Evolutionary conservation across 2,113 vertebrate genomes (phyloP), one percentile per base, ranked within the genome.

Genomic region (Glaucidium brasilianum): DNA sequence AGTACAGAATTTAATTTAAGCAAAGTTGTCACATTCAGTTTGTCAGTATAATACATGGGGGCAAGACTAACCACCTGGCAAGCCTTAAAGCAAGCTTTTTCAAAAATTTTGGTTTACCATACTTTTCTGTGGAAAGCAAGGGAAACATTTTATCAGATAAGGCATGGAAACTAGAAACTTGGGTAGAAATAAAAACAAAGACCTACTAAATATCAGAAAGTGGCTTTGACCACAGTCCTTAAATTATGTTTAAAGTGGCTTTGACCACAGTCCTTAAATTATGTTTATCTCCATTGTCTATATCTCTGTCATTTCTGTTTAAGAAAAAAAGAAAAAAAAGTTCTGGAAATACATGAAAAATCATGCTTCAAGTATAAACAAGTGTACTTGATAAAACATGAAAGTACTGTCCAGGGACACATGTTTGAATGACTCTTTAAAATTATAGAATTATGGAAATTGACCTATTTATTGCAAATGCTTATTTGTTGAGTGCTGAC

Each of bases 401-500:
- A 72, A 85, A 37, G 26, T 75, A 60, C 67, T 96, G 76, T 83
- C 27, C 47, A 52, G 64, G 88, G 47, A 52, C 37, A 43, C 12
- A 1, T 27, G 37, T 87, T 85, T 91, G 25, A 76, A 89, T 72
- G 39, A 89, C 32, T 92, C 77, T 81, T 94, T 84, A 90, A 78
- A 94, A 88, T 49, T 68, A 69, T 2, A 68, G 73, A 92, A 87
- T 93, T 92, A 85, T 53, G 37, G 64, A 94, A 92, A 94, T 56
- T 60, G 60, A 39, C 75, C 63, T 84, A 93, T 90, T 95, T 81
- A 74, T 72, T 78, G 37, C 26, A 84, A 72, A 58, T 94, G 64
- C 21, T 90, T 95, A 49, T 94, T 91, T 91, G 58, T 77, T 82
- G 59, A 95, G 74, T 86, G 81, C 5, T 94, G 88, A 66, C 53